Evolutionary conservation across 2,888 invertebrate genomes (phyloP).

Genomic region (Micoletzkya japonica): DNA sequence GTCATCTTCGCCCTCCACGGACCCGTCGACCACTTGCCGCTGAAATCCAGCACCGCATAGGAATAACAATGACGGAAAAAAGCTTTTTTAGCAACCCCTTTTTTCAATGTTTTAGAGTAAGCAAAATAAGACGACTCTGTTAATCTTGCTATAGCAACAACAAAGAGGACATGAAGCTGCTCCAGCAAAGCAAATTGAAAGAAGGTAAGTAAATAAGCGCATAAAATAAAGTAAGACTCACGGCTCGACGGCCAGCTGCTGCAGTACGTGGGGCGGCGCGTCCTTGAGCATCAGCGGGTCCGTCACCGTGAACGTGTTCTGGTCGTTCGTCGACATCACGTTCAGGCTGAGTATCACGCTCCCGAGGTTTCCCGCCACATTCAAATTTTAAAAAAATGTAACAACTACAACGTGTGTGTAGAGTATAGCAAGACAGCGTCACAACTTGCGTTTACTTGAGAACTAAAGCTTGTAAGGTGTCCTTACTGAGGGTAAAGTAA

Average conservation of each 20-base stretch:
- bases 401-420: neutral
- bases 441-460: no score
- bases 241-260: constrained; percentile 49
- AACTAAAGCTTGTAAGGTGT: no score
- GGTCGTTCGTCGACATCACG: constrained; percentile 57
- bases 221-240: no score
- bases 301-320: constrained; percentile 46
- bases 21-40: constrained; percentile 48
- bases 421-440: no score
- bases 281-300: constrained; percentile 46
- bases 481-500: no score
- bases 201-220: no score
- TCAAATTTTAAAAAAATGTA: neutral
- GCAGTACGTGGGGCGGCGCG: constrained; percentile 58
- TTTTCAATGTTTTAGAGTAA: neutral
- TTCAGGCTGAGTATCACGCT: constrained; percentile 44
- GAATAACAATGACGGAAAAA: constrained; percentile 26
- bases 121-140: neutral
- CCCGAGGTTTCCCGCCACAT: neutral
- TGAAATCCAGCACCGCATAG: constrained; percentile 30
- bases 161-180: neutral
- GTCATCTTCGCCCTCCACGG: constrained; percentile 58
- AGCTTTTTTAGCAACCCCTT: neutral
- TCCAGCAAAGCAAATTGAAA: constrained; percentile 1
- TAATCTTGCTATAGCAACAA: neutral